Conservation (phyloP, 2,113 vertebrate genomes). For the Pteruthius melanotis region DNA sequence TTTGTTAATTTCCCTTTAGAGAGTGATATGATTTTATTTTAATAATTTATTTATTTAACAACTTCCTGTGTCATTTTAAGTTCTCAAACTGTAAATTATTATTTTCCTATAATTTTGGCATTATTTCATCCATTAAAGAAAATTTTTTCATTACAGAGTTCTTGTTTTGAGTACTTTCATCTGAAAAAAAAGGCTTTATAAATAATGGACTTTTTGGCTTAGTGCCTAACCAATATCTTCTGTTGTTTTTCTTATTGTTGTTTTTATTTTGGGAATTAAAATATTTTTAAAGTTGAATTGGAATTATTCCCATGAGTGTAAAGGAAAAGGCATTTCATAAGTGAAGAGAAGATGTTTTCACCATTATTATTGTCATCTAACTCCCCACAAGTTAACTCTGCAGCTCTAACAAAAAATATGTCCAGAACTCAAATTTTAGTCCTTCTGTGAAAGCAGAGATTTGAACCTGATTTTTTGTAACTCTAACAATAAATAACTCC, state of each 20-base stretch:
- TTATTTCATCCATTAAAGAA: not conserved
- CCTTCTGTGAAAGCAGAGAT: not conserved
- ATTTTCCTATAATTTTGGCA: not conserved
- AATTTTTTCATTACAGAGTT: not conserved
- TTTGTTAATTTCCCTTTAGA: not conserved
- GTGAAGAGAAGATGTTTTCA: not conserved
- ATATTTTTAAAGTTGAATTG: not conserved
- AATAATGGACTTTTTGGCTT: not conserved
- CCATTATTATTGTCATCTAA: not conserved
- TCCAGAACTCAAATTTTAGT: not conserved
- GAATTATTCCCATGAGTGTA: not conserved
- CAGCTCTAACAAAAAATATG: not conserved
- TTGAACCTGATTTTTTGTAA: not conserved
- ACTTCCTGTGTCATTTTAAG: not conserved
- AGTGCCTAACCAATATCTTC: not conserved
- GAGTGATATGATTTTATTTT: not conserved
- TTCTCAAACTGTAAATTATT: not conserved
- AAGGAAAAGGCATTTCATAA: not conserved
- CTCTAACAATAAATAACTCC: not conserved
- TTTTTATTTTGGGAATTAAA: not conserved
- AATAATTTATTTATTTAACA: not conserved
- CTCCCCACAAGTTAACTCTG: fast-evolving
- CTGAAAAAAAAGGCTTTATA: not conserved
- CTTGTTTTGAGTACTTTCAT: not conserved
- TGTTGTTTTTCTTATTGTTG: not conserved